Evolutionary conservation across 2,797 vertebrate species (phyloP).

Genomic region (Iguana delicatissima): DNA sequence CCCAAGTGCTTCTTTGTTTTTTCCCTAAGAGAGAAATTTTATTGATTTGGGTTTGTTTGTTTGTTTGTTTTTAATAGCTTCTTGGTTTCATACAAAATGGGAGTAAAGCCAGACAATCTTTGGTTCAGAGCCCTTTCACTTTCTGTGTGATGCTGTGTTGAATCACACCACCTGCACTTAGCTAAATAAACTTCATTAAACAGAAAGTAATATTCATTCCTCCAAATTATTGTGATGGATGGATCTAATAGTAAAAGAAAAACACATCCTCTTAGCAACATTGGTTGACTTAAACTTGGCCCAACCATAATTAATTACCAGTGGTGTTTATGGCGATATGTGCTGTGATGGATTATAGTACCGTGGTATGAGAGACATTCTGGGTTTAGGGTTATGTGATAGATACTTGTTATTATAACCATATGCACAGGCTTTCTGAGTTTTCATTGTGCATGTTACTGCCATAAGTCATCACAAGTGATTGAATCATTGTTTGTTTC

Average conservation of each 20-base stretch:
- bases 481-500: slow-evolving; percentile 51
- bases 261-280: slow-evolving; percentile 20
- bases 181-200: slow-evolving; percentile 35
- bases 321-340: slow-evolving; percentile 48
- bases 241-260: slow-evolving; percentile 34
- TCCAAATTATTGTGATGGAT: slow-evolving; percentile 41
- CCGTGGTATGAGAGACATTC: slow-evolving; percentile 55
- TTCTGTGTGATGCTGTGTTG: slow-evolving; percentile 47
- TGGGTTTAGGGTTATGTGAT: slow-evolving; percentile 32
- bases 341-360: slow-evolving; percentile 42
- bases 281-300: slow-evolving; percentile 40
- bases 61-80: slow-evolving; percentile 6
- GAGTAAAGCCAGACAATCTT: slow-evolving; percentile 46
- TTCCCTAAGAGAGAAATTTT: slow-evolving; percentile 18
- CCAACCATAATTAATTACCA: slow-evolving; percentile 49
- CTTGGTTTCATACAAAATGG: slow-evolving; percentile 19
- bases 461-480: slow-evolving; percentile 45
- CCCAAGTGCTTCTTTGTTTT: slow-evolving; percentile 43
- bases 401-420: slow-evolving; percentile 60
- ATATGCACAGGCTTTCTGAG: slow-evolving; percentile 47
- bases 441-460: slow-evolving; percentile 55
- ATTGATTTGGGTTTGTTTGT: not conserved
- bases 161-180: slow-evolving; percentile 63
- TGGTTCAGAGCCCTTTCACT: slow-evolving; percentile 46
- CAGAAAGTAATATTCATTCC: not conserved